Base-by-base conservation (phyloP, 2,888 invertebrate genomes). In the Drosophila subquinaria region DNA sequence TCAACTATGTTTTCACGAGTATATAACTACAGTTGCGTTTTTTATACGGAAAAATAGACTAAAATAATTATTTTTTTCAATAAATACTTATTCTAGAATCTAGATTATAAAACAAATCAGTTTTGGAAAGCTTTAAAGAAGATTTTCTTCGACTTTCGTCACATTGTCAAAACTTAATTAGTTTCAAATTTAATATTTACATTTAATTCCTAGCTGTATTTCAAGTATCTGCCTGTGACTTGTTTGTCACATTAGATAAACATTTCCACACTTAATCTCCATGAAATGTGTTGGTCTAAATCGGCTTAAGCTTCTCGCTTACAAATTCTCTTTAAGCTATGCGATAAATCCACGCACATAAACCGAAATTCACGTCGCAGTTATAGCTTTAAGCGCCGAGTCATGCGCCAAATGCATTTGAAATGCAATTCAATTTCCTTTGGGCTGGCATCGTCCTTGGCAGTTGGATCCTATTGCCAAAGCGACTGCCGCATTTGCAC, bases 341-440 rank as follows among this genome's bases (percentile, higher is more conserved):
- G 65, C 51, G 48, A 72, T 70, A 85, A 73, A 62, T 73, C 64
- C 55, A 43, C 15, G 38, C 35, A 42, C 48, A 43, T 60, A 64
- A 50, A 36, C 67, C 57, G 38, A 75, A 55, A 35, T 57, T 55
- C 52, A 56, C 38, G 69, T 48, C 43, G 50, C 64, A 38, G n/a
- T 30, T 33, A n/a, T 23, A n/a, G 42, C 40, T 27, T 66, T 56
- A 79, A 71, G 61, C 67, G 27, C 48, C 48, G 23, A 45, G 73
- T 50, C 60, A 68, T 70, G 65, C 61, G 65, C 69, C 71, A 75
- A 78, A 70, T 82, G 82, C 75, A 79, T 88, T 88, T 60, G 40
- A 64, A 88, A 88, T 88, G 87, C 89, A 86, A 81, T 88, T 78
- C 76, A 73, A 88, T 84, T 86, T 84, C 66, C 78, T 64, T 55